These are phyloP conservation scores for Polymixis lichenea DNA, from an alignment of 2,888 invertebrate genomes.

Conservation along the genomic window DNA sequence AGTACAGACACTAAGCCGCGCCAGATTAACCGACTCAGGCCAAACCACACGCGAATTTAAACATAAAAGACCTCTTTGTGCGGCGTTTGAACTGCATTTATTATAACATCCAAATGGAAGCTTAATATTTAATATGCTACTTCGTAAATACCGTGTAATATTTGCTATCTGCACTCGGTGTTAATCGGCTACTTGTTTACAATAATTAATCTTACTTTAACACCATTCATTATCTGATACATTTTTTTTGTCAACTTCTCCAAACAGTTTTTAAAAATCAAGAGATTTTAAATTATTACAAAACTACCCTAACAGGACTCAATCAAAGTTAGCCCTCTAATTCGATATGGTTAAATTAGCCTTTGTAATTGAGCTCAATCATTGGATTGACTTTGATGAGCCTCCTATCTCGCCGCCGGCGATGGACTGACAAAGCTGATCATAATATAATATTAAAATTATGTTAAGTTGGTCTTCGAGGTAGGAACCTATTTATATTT, in stretches of 20 bases:
- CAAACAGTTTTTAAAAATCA: conserved; percentile 2
- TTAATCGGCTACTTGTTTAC: conserved; percentile 17
- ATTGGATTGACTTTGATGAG: conserved; percentile 50
- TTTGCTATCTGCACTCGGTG: conserved; percentile 36
- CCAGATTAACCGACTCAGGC: conserved; percentile 78
- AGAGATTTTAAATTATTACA: background rate
- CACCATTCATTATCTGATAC: background rate
- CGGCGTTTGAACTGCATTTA: conserved; percentile 68
- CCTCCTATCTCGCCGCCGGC: conserved; percentile 30
- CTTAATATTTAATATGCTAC: conserved; percentile 44
- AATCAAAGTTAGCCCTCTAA: conserved; percentile 23
- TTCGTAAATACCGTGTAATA: conserved; percentile 43
- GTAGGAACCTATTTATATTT: background rate
- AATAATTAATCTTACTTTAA: conserved; percentile 13
- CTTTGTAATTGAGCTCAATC: conserved; percentile 50
- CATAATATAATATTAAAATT: conserved; percentile 33
- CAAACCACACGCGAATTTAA: conserved; percentile 80
- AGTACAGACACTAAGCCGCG: conserved; percentile 78
- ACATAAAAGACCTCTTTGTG: conserved; percentile 74
- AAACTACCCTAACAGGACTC: conserved; percentile 14
- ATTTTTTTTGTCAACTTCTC: background rate
- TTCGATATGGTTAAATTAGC: conserved; percentile 48
- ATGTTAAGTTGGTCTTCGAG: conserved; percentile 12
- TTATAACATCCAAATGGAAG: conserved; percentile 64
- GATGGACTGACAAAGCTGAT: conserved; percentile 41